Conservation (phyloP, 2,888 invertebrate species). For the Erebia ligea region DNA sequence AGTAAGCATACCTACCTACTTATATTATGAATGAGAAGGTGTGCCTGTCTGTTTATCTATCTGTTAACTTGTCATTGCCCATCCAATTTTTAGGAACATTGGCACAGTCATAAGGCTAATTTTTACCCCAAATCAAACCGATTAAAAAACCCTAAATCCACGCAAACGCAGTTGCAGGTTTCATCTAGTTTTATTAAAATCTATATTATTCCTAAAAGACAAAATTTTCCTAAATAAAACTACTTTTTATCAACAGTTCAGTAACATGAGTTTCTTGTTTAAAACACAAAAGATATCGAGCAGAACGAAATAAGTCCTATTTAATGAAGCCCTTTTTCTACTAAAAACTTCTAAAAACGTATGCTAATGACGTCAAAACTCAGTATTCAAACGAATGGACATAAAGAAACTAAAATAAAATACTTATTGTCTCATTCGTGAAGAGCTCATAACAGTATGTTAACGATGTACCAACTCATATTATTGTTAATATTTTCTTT, state of each 20-base stretch:
- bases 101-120: too few species aligned
- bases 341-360: slow-evolving; percentile 9
- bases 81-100: too few species aligned
- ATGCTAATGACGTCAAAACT: slow-evolving; percentile 13
- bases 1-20: too few species aligned
- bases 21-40: too few species aligned
- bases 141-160: too few species aligned
- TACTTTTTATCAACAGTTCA: not conserved
- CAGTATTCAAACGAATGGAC: slow-evolving; percentile 2
- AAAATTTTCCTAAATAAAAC: not conserved
- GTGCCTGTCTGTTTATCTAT: too few species aligned
- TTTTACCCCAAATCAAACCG: too few species aligned
- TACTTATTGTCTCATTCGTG: not conserved
- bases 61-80: too few species aligned
- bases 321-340: slow-evolving; percentile 27
- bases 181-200: too few species aligned
- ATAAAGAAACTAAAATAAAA: slow-evolving; percentile 14
- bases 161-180: too few species aligned
- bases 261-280: not conserved
- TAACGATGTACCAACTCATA: not conserved
- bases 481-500: not conserved
- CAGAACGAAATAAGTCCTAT: slow-evolving; percentile 9
- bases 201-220: too few species aligned
- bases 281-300: slow-evolving; percentile 4
- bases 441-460: not conserved